Evolutionary conservation across 2,113 vertebrate genomes (phyloP).

Genomic region (Rhynchomys soricoides): DNA sequence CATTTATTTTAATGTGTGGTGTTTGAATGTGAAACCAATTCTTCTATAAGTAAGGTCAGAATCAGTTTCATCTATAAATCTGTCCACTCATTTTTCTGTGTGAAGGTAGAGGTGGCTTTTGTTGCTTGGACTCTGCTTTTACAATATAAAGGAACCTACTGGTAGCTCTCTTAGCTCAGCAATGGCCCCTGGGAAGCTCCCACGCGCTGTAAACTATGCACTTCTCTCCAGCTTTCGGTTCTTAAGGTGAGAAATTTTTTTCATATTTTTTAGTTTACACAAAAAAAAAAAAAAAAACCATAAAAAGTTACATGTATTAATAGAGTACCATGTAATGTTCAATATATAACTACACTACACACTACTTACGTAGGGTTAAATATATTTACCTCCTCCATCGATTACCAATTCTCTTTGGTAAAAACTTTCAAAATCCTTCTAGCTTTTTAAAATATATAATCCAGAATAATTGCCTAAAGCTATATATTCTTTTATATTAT

Average conservation of each 20-base stretch:
- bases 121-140: neutral
- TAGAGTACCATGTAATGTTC: neutral
- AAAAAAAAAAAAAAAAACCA: no score
- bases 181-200: neutral
- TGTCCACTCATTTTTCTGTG: neutral
- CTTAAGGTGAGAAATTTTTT: slow-evolving; percentile 14
- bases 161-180: neutral
- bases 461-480: neutral
- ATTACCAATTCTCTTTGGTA: neutral
- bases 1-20: slow-evolving; percentile 1
- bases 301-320: neutral
- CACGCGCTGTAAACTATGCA: neutral
- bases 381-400: neutral
- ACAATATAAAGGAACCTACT: neutral
- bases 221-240: neutral
- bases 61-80: slow-evolving; percentile 28
- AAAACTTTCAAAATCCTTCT: neutral
- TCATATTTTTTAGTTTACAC: neutral
- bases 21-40: slow-evolving; percentile 38
- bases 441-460: neutral
- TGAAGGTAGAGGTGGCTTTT: neutral
- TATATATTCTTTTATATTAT: neutral
- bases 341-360: neutral
- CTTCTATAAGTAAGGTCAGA: slow-evolving; percentile 8
- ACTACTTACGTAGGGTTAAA: neutral